These are phyloP conservation scores for Amitus sp. DNA, from an alignment of 2,888 invertebrate species.

Conservation along the genomic window DNA sequence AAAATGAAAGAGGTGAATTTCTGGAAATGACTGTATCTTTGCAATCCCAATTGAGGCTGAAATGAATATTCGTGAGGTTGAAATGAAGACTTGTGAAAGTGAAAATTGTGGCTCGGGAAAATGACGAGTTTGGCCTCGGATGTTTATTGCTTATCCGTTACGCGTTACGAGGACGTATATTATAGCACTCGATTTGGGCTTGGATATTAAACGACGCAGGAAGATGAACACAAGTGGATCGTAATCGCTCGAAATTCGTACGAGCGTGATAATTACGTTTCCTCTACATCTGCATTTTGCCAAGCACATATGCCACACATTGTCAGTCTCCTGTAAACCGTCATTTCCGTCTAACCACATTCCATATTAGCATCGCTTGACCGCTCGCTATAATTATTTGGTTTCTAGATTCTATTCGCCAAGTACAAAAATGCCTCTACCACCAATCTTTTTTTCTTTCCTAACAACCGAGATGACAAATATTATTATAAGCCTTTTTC, in stretches of 20 bases:
- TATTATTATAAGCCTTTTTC: too few species aligned
- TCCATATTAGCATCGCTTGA: slow-evolving; percentile 39
- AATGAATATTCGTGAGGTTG: too few species aligned
- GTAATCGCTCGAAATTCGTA: slow-evolving; percentile 39
- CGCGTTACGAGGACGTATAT: too few species aligned
- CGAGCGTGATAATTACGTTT: slow-evolving; percentile 40
- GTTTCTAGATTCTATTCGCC: slow-evolving; percentile 37
- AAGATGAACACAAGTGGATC: slow-evolving; percentile 38
- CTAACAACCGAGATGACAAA: too few species aligned
- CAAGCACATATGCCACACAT: slow-evolving; percentile 39
- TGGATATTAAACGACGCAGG: slow-evolving; percentile 37
- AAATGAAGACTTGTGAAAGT: too few species aligned
- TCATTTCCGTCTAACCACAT: slow-evolving; percentile 41
- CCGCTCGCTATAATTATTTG: slow-evolving; percentile 41
- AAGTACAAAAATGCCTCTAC: slow-evolving; percentile 14
- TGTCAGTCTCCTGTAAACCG: slow-evolving; percentile 40
- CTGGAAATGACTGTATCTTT: too few species aligned
- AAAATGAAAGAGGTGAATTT: too few species aligned
- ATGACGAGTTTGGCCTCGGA: too few species aligned
- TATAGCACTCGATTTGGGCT: slow-evolving; percentile 36
- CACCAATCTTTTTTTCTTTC: too few species aligned
- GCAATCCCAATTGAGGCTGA: too few species aligned
- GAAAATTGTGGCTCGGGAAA: too few species aligned
- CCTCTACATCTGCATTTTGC: slow-evolving; percentile 39
- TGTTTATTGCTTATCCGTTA: too few species aligned